Evolutionary conservation across 2,888 invertebrate species (phyloP).

Genomic region (Frankliniella intonsa): DNA sequence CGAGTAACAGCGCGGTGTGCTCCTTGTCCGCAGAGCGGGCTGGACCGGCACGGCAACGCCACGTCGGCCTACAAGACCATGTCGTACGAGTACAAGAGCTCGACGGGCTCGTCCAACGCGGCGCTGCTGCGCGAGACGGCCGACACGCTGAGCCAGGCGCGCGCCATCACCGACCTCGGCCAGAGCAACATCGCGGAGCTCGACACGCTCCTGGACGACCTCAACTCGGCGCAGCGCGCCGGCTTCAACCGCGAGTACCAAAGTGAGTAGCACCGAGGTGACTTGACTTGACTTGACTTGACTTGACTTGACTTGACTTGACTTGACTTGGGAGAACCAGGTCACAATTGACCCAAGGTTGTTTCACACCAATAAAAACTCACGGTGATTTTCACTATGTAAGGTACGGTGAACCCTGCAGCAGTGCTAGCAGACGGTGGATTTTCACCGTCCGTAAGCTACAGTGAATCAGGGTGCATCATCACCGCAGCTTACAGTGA

Average conservation of each 20-base stretch:
- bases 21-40: slow-evolving; percentile 34
- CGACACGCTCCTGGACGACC: slow-evolving; percentile 68
- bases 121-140: slow-evolving; percentile 34
- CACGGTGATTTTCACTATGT: no score
- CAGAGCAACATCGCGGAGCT: slow-evolving; percentile 65
- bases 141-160: slow-evolving; percentile 45
- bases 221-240: slow-evolving; percentile 46
- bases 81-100: slow-evolving; percentile 39
- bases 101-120: slow-evolving; percentile 29
- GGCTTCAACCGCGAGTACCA: slow-evolving; percentile 36
- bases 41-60: slow-evolving; percentile 33
- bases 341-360: no score
- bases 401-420: no score
- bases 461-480: no score
- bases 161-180: slow-evolving; percentile 47
- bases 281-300: no score
- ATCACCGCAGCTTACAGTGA: no score
- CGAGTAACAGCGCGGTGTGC: no score
- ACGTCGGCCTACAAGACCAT: slow-evolving; percentile 39
- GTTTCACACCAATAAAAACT: no score
- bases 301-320: no score
- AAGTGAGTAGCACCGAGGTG: background rate
- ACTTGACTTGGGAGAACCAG: no score
- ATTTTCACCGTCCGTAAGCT: no score
- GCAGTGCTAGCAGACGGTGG: no score